Evolutionary conservation across 2,888 invertebrate genomes (phyloP), one percentile per base, ranked within the genome.

Genomic region (Ochlodes sylvanus): DNA sequence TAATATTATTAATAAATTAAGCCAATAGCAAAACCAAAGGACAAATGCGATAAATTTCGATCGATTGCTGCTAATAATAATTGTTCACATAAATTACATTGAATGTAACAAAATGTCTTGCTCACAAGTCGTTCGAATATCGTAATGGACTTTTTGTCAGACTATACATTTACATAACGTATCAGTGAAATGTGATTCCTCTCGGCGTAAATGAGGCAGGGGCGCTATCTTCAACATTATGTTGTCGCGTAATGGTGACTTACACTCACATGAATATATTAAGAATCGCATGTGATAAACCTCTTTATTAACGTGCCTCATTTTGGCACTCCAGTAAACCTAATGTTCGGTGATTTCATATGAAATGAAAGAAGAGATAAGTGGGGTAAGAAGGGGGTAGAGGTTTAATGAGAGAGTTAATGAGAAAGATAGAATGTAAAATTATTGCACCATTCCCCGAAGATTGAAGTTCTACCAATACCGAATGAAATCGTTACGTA

Each of bases 131-230:
- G 50, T 50, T 50, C 50, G 12, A 19, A 50, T 50, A 19, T 50
- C 50, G 19, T 50, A 50, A 50, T 50, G 19, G 50, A 50, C 50
- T 50, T 50, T 50, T 50, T 19, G 10, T 50, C 50, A 50, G 10
- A 19, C 47, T 47, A 47, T 47, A 44, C 44, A 50, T 50, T 50
- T 50, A 50, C 50, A 50, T 50, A 50, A 50, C 12, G 50, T 50
- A 50, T 50, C 50, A 50, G 50, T 19, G 12, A 19, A 50, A 50
- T 50, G 50, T 50, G 50, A 50, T 50, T 50, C 19, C 50, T 50
- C 50, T 50, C 47, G 44, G 19, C 80, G 61, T 34, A 34, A 62
- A 32, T 50, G 62, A 17, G 44, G 55, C 21, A 41, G 32, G 27
- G 17, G 32, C 63, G 63, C 63, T 63, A 63, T 63, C 63, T 63